Evolutionary conservation across 2,797 vertebrate species (phyloP).

Genomic region (Tapera naevia): DNA sequence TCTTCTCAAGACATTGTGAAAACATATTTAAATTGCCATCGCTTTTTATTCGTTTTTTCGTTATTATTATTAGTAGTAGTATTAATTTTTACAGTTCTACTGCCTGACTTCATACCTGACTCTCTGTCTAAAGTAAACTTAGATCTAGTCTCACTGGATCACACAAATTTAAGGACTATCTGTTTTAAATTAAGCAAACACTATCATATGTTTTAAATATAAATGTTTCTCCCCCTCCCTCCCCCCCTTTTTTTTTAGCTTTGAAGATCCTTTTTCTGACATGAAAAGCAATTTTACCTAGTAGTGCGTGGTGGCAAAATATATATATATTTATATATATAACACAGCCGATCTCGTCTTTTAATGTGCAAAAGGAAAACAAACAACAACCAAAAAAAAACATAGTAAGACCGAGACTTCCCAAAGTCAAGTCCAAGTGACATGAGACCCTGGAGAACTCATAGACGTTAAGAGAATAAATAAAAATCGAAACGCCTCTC

Average conservation of each 20-base stretch:
- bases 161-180: constrained; percentile 82
- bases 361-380: constrained; percentile 85
- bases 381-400: constrained; percentile 29
- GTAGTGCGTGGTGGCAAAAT: constrained; percentile 76
- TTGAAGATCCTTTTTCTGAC: constrained; percentile 57
- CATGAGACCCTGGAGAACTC: constrained; percentile 80
- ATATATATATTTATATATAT: constrained; percentile 72
- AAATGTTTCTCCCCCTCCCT: constrained; percentile 63
- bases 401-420: constrained; percentile 72
- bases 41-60: constrained; percentile 71
- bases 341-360: constrained; percentile 73
- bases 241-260: constrained; percentile 41
- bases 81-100: constrained; percentile 84
- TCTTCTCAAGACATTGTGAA: constrained; percentile 83
- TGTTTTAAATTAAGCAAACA: constrained; percentile 77
- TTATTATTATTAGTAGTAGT: constrained; percentile 58
- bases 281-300: constrained; percentile 72
- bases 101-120: constrained; percentile 86
- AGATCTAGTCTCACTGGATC: constrained; percentile 88
- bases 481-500: constrained; percentile 75
- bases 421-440: constrained; percentile 76
- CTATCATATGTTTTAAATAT: constrained; percentile 76
- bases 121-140: constrained; percentile 87
- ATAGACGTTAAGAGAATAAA: constrained; percentile 92
- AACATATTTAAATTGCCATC: constrained; percentile 86